These are phyloP conservation scores for Eumaeus atala DNA, from an alignment of 1,140 invertebrate genomes.

Conservation along the genomic window DNA sequence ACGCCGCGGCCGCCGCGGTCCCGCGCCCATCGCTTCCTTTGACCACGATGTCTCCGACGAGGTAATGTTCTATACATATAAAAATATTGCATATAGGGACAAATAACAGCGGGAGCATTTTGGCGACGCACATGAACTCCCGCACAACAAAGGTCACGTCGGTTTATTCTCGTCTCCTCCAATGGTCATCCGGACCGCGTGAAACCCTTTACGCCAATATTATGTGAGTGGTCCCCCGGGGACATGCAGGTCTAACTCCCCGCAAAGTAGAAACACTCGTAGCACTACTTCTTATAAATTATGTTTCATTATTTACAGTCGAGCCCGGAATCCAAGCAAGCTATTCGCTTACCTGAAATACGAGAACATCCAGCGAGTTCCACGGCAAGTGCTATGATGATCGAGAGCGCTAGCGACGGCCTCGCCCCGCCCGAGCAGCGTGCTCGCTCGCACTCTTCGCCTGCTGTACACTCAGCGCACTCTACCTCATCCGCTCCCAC, in stretches of 20 bases:
- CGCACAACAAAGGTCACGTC: no score
- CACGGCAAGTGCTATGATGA: slow-evolving; percentile 19
- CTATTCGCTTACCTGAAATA: slow-evolving; percentile 80
- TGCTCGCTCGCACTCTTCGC: slow-evolving; percentile 50
- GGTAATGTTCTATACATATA: no score
- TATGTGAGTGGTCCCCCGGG: no score
- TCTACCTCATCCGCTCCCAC: slow-evolving; percentile 17
- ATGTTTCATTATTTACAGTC: slow-evolving; percentile 47
- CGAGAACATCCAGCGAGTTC: slow-evolving; percentile 73
- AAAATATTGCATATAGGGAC: no score
- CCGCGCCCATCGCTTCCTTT: slow-evolving; percentile 93
- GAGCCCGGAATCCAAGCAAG: slow-evolving; percentile 77
- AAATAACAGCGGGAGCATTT: no score
- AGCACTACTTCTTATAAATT: neutral
- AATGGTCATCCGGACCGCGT: no score
- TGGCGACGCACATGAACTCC: no score
- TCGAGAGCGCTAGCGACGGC: slow-evolving; percentile 21
- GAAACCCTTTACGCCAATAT: no score
- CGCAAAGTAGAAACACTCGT: neutral
- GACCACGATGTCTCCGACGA: slow-evolving; percentile 90
- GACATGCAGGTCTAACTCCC: no score
- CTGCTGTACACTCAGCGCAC: slow-evolving; percentile 31
- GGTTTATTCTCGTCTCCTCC: no score
- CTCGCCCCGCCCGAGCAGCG: slow-evolving; percentile 43
- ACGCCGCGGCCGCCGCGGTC: slow-evolving; percentile 82